phyloP scores from a whole-genome alignment of 2,113 vertebrate species.

The Erpornis zantholeuca region DNA sequence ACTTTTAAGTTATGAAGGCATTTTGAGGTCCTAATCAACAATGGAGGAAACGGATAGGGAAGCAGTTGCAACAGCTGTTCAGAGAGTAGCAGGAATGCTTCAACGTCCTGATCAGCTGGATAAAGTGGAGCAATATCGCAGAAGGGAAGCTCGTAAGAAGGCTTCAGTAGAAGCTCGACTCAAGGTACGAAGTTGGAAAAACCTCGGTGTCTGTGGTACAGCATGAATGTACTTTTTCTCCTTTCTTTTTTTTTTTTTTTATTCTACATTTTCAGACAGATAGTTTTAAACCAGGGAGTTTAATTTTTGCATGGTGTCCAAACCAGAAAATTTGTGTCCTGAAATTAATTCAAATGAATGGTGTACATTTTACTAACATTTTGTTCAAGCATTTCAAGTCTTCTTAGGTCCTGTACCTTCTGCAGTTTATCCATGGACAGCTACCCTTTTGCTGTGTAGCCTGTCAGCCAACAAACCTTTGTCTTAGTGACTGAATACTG shows the following conservation, averaged over 20 bases:
- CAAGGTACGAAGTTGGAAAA: conserved; percentile 75
- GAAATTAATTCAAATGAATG: neutral
- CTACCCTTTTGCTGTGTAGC: neutral
- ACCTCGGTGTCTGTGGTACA: neutral
- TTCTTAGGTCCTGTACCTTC: neutral
- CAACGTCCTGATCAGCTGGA: conserved; percentile 97
- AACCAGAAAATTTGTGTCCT: neutral
- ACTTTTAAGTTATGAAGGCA: conserved; percentile 23
- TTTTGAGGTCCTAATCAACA: neutral
- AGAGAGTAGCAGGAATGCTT: conserved; percentile 96
- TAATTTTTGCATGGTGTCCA: neutral
- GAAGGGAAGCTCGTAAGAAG: conserved; percentile 95
- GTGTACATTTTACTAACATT: neutral
- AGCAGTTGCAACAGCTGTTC: conserved; percentile 92
- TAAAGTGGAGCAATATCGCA: conserved; percentile 95
- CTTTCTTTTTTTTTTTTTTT: neutral
- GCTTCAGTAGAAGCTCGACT: conserved; percentile 95
- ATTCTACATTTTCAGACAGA: neutral
- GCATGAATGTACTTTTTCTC: neutral
- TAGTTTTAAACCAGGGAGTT: neutral
- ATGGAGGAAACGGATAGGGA: conserved; percentile 97
- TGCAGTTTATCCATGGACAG: neutral
- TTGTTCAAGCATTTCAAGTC: neutral
- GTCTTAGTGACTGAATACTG: neutral
- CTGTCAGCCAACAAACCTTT: neutral